Evolutionary conservation across 2,888 invertebrate genomes (phyloP).

Genomic region (Clostera curtula): DNA sequence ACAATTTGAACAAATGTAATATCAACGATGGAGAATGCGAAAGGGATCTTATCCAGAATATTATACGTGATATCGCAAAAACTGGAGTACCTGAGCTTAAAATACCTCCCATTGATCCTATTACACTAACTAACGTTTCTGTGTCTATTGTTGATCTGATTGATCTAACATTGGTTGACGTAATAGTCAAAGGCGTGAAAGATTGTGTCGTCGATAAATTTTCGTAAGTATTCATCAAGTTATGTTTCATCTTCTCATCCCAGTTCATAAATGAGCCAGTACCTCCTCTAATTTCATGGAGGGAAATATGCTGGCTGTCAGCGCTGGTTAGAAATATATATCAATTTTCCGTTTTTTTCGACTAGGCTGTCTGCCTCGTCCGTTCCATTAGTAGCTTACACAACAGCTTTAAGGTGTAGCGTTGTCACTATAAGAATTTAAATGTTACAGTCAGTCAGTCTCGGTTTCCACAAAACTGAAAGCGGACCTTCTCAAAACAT

Average conservation of each 20-base stretch:
- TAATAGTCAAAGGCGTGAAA: slow-evolving; percentile 12
- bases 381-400: too few relatives aligned
- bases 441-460: too few relatives aligned
- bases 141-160: slow-evolving; percentile 11
- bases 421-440: too few relatives aligned
- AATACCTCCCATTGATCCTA: slow-evolving; percentile 14
- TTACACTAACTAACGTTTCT: slow-evolving; percentile 7
- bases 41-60: slow-evolving; percentile 1
- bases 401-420: too few relatives aligned
- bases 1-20: slow-evolving; percentile 12
- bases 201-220: slow-evolving; percentile 11
- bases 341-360: too few relatives aligned
- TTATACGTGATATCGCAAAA: slow-evolving; percentile 2
- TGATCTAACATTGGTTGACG: slow-evolving; percentile 15
- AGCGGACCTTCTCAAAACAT: too few relatives aligned
- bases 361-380: too few relatives aligned
- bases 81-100: slow-evolving; percentile 13
- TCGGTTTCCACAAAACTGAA: too few relatives aligned
- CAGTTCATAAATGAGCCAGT: too few relatives aligned
- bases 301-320: too few relatives aligned
- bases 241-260: background rate
- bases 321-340: too few relatives aligned
- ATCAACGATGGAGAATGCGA: slow-evolving; percentile 15
- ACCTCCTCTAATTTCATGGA: too few relatives aligned
- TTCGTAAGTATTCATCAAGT: slow-evolving; percentile 7